Evolutionary conservation across 1,140 invertebrate species (phyloP).

Genomic region (Saccostrea cuccullata): DNA sequence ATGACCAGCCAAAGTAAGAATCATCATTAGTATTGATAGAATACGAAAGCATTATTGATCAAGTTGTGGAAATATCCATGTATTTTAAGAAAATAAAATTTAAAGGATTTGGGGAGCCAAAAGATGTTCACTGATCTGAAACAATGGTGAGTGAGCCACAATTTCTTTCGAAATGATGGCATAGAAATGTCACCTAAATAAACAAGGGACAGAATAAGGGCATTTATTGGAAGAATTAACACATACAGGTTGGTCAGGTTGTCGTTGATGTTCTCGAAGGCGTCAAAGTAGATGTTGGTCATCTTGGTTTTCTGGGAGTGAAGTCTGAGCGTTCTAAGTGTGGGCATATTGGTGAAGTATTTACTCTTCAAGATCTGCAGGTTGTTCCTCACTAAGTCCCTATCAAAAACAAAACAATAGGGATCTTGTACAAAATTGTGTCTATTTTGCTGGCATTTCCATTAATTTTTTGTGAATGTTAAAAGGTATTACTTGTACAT

Average conservation of each 20-base stretch:
- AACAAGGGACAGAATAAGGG: not conserved
- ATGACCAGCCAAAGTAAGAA: too few species aligned
- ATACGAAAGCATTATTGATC: too few species aligned
- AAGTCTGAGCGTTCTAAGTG: slow-evolving; percentile 55
- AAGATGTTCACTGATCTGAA: too few species aligned
- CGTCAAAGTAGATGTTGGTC: slow-evolving; percentile 60
- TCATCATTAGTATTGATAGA: too few species aligned
- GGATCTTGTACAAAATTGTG: not conserved
- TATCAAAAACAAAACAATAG: not conserved
- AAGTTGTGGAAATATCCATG: too few species aligned
- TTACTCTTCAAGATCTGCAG: slow-evolving; percentile 51
- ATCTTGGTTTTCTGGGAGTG: slow-evolving; percentile 57
- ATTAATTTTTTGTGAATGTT: not conserved
- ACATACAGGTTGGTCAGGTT: slow-evolving; percentile 60
- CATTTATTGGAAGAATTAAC: not conserved
- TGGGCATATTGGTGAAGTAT: slow-evolving; percentile 57
- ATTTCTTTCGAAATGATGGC: not conserved
- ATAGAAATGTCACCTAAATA: not conserved
- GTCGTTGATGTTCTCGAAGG: slow-evolving; percentile 56
- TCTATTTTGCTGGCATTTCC: not conserved
- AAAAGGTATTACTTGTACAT: not conserved
- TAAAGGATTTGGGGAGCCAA: too few species aligned
- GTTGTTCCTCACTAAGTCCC: slow-evolving; percentile 59
- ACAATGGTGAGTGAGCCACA: too few species aligned
- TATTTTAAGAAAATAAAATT: too few species aligned